Evolutionary conservation across 2,888 invertebrate species (phyloP), one percentile per base, ranked within the genome.

Genomic region (Neoitamus cyanurus): DNA sequence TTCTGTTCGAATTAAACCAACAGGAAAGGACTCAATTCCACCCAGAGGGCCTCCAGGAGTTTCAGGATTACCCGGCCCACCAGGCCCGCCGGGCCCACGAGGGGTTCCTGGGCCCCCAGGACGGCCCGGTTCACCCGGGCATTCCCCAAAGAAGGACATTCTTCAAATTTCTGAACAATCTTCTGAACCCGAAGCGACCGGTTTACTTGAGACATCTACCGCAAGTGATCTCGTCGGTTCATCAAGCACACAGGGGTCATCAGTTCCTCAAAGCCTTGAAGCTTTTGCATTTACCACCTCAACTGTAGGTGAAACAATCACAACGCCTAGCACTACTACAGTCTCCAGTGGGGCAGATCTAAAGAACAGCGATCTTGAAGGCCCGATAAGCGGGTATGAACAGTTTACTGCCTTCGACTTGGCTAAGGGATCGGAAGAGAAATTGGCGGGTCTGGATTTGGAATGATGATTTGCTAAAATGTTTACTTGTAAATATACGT

Each of bases 31-130:
- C 28, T 25, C 68, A 20, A 68, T 42, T 42, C 42, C 48, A 20
- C 42, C 3, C 25, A 30, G 13, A 13, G 77, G 77, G 2, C 7
- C 30, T 28, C 20, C 25, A 68, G 80, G 68, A 34, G 7, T 42
- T n/a, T 46, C 84, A 30, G 84, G 85, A n/a, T 5, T 31, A 31
- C 83, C 83, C 20, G 84, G 92, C 1, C 91, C 92, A 70, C 87
- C 92, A 25, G 95, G 96, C n/a, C 92, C 93, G 4, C 90, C 94
- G 15, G 96, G 96, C 6, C 73, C 80, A 34, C 36, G 34, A 13
- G 86, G 86, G 96, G 96, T 7, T 93, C 90, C 94, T 20, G 96
- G 96, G 3, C 72, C 78, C 37, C 31, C 58, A 6, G 86, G 85
- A 13, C 93, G 93, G 69, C 90, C 95, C 85, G 97, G 97, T 69